phyloP scores from a whole-genome alignment of 2,797 vertebrate genomes.

The Tauraco hartlaubi region DNA sequence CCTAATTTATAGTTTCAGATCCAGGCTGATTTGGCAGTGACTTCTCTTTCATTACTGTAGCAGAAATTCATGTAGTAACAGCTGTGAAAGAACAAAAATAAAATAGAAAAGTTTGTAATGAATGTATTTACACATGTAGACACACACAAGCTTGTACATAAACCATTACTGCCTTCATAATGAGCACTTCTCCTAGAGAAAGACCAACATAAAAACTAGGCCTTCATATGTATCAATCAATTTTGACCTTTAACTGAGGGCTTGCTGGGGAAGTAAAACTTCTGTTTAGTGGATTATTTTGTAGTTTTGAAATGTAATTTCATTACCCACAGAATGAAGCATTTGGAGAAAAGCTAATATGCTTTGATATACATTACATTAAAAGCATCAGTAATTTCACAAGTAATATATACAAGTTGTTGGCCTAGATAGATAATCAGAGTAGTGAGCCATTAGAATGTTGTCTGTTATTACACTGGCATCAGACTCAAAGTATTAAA shows the following conservation, averaged over 20 bases:
- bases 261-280: background rate
- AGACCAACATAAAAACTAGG: background rate
- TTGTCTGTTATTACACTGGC: background rate
- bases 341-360: background rate
- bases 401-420: background rate
- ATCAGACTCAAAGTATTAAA: background rate
- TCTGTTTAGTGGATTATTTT: background rate
- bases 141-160: background rate
- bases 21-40: conserved; percentile 10
- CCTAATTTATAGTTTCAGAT: conserved; percentile 32
- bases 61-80: conserved; percentile 28
- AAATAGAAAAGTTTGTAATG: background rate
- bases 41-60: background rate
- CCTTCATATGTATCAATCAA: background rate
- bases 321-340: background rate
- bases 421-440: background rate
- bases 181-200: background rate
- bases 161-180: background rate
- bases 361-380: background rate
- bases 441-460: background rate
- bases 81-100: conserved; percentile 16
- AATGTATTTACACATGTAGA: background rate
- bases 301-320: background rate
- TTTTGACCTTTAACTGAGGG: background rate
- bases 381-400: background rate